phyloP scores from a whole-genome alignment of 2,113 vertebrate species.

The Gasterosteus aculeatus region DNA sequence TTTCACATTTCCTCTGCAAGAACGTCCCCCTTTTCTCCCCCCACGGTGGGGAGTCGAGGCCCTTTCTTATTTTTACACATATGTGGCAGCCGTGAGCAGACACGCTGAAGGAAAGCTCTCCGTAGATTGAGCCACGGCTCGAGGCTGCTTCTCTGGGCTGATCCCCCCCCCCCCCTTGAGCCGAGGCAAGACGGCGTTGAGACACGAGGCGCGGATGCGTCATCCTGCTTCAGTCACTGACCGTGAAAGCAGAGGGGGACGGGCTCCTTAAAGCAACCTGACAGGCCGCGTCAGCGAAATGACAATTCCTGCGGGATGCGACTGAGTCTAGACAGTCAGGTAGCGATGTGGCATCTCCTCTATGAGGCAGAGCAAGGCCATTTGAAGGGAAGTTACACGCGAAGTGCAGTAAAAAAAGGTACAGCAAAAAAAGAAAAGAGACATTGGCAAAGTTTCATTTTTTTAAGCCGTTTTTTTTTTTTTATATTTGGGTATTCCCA shows the following conservation, averaged over 20 bases:
- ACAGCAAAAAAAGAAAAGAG: background rate
- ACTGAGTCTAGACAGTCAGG: conserved; percentile 19
- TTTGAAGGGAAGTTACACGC: too few species aligned
- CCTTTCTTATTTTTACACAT: conserved; percentile 27
- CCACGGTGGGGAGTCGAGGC: background rate
- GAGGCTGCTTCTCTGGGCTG: conserved; percentile 19
- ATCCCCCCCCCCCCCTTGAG: conserved; percentile 6
- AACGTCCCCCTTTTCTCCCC: background rate
- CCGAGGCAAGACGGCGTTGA: conserved; percentile 11
- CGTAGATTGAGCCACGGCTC: conserved; percentile 5
- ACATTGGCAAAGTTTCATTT: background rate
- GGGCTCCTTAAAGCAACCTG: conserved; percentile 35
- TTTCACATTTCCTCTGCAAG: conserved; percentile 67
- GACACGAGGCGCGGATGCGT: conserved; percentile 32
- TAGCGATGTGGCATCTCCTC: conserved; percentile 3
- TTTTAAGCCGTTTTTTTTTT: background rate
- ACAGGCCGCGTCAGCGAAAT: conserved; percentile 32
- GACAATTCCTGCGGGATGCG: conserved; percentile 4
- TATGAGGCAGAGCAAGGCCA: too few species aligned
- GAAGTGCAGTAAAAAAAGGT: too few species aligned
- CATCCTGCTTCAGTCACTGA: conserved; percentile 48
- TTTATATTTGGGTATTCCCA: background rate
- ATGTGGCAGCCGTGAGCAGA: conserved; percentile 38
- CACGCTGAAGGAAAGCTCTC: background rate
- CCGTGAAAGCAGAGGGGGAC: conserved; percentile 38